A percentile compares a stretch with the other conserved stretches of the same genome.
Evolutionary conservation across 2,888 invertebrate species (phyloP).

Genomic region (Cryptocephalus primarius): DNA sequence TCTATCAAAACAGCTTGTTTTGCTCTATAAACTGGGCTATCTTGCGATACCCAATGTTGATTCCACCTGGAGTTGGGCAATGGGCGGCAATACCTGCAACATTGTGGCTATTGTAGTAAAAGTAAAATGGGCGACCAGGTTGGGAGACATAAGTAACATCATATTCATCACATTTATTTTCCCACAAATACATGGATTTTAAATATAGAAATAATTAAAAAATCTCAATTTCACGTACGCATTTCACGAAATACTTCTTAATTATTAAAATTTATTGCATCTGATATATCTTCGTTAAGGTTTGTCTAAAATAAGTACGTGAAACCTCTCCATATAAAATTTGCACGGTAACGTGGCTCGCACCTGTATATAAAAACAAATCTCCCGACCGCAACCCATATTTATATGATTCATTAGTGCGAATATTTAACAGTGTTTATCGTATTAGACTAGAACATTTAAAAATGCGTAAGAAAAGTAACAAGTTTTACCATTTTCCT

Average conservation of each 20-base stretch:
- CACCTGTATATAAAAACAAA: slow-evolving; percentile 25
- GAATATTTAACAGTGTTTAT: slow-evolving; percentile 28
- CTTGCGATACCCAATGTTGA: too few species aligned
- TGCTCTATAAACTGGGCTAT: too few species aligned
- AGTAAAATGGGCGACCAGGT: not conserved
- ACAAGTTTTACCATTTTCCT: slow-evolving; percentile 6
- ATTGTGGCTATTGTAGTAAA: not conserved
- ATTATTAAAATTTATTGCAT: slow-evolving; percentile 21
- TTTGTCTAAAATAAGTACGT: too few species aligned
- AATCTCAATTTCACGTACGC: slow-evolving; percentile 18
- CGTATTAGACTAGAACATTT: slow-evolving; percentile 18
- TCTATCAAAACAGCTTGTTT: too few species aligned
- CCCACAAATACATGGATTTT: slow-evolving; percentile 28
- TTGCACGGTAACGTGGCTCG: slow-evolving; percentile 17
- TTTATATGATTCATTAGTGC: slow-evolving; percentile 18
- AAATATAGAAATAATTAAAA: slow-evolving; percentile 26
- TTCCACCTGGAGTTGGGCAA: too few species aligned
- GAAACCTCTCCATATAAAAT: slow-evolving; percentile 19
- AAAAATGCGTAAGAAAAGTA: slow-evolving; percentile 19
- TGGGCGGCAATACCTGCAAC: too few species aligned
- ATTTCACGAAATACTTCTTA: slow-evolving; percentile 11
- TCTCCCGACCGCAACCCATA: too few species aligned
- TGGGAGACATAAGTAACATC: not conserved
- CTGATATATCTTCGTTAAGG: slow-evolving; percentile 5
- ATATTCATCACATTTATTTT: slow-evolving; percentile 29